Evolutionary conservation across 2,113 vertebrate genomes (phyloP), one percentile per base, ranked within the genome.

Genomic region (Tautogolabrus adspersus): DNA sequence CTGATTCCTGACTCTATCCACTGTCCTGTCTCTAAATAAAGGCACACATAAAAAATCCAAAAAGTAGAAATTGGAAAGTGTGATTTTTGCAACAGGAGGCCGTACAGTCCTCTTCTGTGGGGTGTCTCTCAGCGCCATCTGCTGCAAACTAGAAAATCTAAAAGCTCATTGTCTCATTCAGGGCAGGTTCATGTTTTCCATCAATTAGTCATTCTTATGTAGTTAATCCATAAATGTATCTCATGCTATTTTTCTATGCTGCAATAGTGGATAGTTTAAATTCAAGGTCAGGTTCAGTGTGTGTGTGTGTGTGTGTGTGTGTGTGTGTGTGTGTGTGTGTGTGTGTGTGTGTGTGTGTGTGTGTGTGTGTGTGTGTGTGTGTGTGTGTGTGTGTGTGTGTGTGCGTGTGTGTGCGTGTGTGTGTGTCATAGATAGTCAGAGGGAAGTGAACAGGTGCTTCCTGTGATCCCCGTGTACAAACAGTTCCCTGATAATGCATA

Each of bases 381-480:
- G 40, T 42, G 40, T 42, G 40, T 42, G 40, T 42, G 40, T 42
- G 40, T 42, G 40, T 42, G 40, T 56, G 22, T 26, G 22, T 60
- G 4, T 6, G 10, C 11, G 3, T n/a, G 61, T 49, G 44, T 13
- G 64, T 22, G 46, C 9, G 16, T 64, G 44, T 60, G 49, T 65
- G 22, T 70, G 21, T 34, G 26, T 13, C 1, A 18, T 5, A 59
- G 60, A 65, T 49, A 40, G 46, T 38, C 8, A 1, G 63, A 42
- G 66, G 66, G 72, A 71, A 26, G 47, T 6, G 44, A 71, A n/a
- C 79, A 82, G 72, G 18, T 71, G 72, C 47, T 55, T 65, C 69
- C 59, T 69, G 30, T 68, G 26, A 74, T 57, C 26, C 59, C 16
- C 15, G 70, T n/a, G 70, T 6, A 21, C 56, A 67, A 38, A 40